phyloP scores from a whole-genome alignment of 2,113 vertebrate genomes.

The Nothoprocta perdicaria region DNA sequence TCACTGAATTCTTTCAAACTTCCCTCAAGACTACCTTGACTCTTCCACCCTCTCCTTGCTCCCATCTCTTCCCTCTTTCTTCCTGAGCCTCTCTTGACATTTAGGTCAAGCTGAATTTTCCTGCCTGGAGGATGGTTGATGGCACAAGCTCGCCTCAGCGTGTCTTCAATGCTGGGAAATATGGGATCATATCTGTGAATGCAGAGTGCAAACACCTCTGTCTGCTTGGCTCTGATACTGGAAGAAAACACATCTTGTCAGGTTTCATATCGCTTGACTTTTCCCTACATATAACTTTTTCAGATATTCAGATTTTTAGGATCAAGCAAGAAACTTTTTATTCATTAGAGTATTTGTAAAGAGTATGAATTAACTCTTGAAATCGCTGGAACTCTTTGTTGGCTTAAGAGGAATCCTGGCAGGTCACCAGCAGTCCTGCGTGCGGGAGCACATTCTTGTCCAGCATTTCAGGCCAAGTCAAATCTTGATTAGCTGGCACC shows the following conservation, averaged over 20 bases:
- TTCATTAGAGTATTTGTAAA: background rate
- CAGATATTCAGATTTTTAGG: background rate
- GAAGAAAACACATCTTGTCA: accelerated
- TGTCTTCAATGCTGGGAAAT: background rate
- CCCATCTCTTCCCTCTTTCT: background rate
- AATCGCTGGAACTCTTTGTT: background rate
- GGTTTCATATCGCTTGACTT: background rate
- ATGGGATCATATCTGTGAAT: background rate
- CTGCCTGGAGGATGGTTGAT: background rate
- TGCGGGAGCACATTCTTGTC: background rate
- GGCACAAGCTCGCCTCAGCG: background rate
- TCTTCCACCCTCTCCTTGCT: too few species aligned
- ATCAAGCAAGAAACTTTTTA: background rate
- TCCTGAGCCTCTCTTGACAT: background rate
- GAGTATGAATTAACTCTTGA: background rate
- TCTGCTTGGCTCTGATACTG: background rate
- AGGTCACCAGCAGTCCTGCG: background rate
- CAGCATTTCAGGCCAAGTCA: background rate
- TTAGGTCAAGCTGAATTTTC: background rate
- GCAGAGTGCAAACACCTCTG: background rate
- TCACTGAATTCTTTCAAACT: too few species aligned
- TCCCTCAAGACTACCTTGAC: too few species aligned
- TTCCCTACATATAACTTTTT: background rate
- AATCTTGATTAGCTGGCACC: background rate
- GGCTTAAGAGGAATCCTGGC: background rate